A percentile compares a stretch with the other conserved stretches of the same genome.
Conservation (phyloP, 2,797 vertebrate genomes). For the Neosilurus hyrtlii region DNA sequence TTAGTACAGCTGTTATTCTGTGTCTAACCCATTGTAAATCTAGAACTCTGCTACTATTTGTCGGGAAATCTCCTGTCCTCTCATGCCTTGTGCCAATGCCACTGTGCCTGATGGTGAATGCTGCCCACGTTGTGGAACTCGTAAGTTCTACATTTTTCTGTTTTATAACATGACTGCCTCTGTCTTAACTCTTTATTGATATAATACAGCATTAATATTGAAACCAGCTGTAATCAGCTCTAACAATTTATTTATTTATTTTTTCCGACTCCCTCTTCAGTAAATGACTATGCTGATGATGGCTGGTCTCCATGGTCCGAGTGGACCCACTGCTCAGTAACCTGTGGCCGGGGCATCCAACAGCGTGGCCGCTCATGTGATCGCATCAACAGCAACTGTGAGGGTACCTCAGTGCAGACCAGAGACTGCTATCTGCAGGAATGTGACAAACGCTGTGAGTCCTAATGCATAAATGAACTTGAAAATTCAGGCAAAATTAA, state of each 20-base stretch:
- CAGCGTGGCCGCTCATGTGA: conserved; percentile 97
- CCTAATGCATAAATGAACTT: not conserved
- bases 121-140: conserved; percentile 86
- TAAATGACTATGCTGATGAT: conserved; percentile 81
- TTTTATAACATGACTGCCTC: not conserved
- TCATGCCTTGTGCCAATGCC: conserved; percentile 92
- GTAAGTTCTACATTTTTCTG: conserved; percentile 73
- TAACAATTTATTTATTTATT: not conserved
- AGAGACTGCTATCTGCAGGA: conserved; percentile 94
- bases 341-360: conserved; percentile 93
- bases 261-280: conserved; percentile 60
- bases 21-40: conserved; percentile 8
- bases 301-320: conserved; percentile 99
- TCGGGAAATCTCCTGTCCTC: conserved; percentile 93
- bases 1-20: conserved; percentile 41
- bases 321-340: conserved; percentile 95
- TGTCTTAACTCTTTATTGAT: not conserved
- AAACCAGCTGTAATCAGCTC: not conserved
- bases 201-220: not conserved
- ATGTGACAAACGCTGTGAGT: conserved; percentile 98
- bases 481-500: not conserved
- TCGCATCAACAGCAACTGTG: conserved; percentile 94
- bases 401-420: conserved; percentile 96
- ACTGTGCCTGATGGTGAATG: conserved; percentile 96
- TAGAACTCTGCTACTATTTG: conserved; percentile 94